Evolutionary conservation across 2,797 vertebrate species (phyloP), one percentile per base, ranked within the genome.

Genomic region (Lycodopsis pacificus): DNA sequence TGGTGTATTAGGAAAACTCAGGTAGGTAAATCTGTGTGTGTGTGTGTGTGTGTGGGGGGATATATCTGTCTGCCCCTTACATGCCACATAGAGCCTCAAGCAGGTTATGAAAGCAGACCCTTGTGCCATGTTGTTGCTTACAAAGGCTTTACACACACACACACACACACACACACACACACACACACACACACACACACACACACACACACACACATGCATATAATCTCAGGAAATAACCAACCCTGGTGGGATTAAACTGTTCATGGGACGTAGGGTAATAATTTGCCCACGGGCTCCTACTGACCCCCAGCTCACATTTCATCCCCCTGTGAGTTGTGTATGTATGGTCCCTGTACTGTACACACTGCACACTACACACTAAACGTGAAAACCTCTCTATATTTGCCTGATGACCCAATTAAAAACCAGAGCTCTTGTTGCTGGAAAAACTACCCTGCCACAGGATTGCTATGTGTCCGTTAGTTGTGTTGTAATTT

Each of bases 141-240:
- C 44, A 59, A 64, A 69, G 44, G 46, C 53, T 73, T 62, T 53
- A 75, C 27, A 54, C 12, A 1, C 48, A 68, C 40, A 22, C 58
- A 57, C 11, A 57, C 57, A 63, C 56, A 67, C 66, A 56, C 53
- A 57, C 30, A n/a, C n/a, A n/a, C n/a, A n/a, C 30, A 36, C 49
- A 48, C 44, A 48, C 44, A 48, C 46, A 36, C 30, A 36, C 49
- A 75, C 27, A 54, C 12, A 1, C 48, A 68, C 40, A 22, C 58
- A 57, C 11, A 57, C 57, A 63, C 56, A 67, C 30, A 36, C 49
- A 48, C 44, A 48, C 44, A 48, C 46, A 36, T 3, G 27, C 49
- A 63, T 38, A 77, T 34, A 57, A 77, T 32, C 36, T 71, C 61
- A 64, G 62, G 65, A 82, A 77, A 80, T 34, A 66, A 74, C 15